Base-by-base conservation (phyloP, 2,888 invertebrate genomes). In the Erynnis tages region DNA sequence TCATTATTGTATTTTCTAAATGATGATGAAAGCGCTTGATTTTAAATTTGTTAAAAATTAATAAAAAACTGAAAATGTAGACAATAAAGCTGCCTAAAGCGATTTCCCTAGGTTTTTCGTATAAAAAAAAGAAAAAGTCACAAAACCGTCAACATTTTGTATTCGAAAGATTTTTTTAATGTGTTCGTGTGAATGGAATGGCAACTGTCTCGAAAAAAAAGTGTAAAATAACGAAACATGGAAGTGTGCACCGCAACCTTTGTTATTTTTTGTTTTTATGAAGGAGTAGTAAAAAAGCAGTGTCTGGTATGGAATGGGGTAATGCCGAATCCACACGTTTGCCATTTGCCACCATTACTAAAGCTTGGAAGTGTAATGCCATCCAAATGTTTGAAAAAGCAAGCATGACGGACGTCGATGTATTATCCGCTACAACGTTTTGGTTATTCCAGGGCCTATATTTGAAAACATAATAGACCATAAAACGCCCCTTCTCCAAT, bases 181-280 rank as follows among this genome's bases (percentile, higher is more conserved):
- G 14, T 27, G 25, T 40, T 4, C 19, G 25, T 16, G 41, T 17
- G 41, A 14, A 40, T n/a, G 25, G 32, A 47, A 64, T 62, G 63
- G 79, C 79, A 80, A 81, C 79, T 79, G 80, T 81, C 76, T 68
- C 37, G 62, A 64, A 66, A 65, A 67, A 66, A 70, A 73, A 69
- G 68, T 69, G 70, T 68, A 72, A 70, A 73, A 69, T 27, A 23
- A 57, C 63, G 52, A 57, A 71, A 73, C n/a, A 71, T 64, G 70
- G 69, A 73, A 76, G 79, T 76, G 79, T 74, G 73, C 62, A 64
- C 62, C 60, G 68, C 67, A 62, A 69, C 16, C 17, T 71, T 74
- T 73, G 78, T 81, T 82, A 81, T 82, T 86, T 85, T 85, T 85
- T 82, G 85, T 85, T 85, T 85, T 79, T 85, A 85, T 78, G 67